Conservation (phyloP, 2,113 vertebrate genomes). For the Reinhardtius hippoglossoides region DNA sequence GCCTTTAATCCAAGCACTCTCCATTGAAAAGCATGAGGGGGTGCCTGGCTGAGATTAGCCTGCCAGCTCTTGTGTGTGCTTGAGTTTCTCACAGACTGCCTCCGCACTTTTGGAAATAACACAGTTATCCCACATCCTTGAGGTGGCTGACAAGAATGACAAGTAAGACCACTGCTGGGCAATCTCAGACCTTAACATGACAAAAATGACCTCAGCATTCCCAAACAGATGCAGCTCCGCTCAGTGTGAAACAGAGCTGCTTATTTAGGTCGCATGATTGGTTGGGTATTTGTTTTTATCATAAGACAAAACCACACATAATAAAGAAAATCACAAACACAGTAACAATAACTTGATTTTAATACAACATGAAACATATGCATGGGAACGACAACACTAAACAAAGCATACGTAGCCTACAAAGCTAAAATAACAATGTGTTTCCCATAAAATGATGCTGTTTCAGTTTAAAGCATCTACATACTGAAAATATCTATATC, state of each 20-base stretch:
- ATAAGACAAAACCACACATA: background rate
- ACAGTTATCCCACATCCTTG: slow-evolving; percentile 78
- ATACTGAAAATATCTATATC: background rate
- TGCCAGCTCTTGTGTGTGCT: slow-evolving; percentile 79
- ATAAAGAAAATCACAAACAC: background rate
- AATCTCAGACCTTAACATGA: slow-evolving; percentile 66
- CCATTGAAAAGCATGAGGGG: slow-evolving; percentile 82
- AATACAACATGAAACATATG: background rate
- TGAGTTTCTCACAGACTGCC: slow-evolving; percentile 79
- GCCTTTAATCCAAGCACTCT: slow-evolving; percentile 86
- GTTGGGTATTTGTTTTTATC: slow-evolving; percentile 14
- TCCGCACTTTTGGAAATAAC: slow-evolving; percentile 76
- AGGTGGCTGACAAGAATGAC: slow-evolving; percentile 76
- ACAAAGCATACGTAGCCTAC: background rate
- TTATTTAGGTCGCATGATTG: too few species aligned
- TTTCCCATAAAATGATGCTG: background rate
- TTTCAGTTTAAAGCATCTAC: background rate
- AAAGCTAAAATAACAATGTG: background rate
- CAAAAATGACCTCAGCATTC: slow-evolving; percentile 62
- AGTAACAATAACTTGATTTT: background rate
- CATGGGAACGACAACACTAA: background rate
- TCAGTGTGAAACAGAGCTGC: slow-evolving; percentile 21
- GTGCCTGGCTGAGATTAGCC: slow-evolving; percentile 84
- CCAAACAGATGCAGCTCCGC: slow-evolving; percentile 25
- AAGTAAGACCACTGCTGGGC: slow-evolving; percentile 72